A percentile compares a stretch with the other conserved stretches of the same genome.
phyloP scores from a whole-genome alignment of 2,888 invertebrate species.

The Homarus gammarus region DNA sequence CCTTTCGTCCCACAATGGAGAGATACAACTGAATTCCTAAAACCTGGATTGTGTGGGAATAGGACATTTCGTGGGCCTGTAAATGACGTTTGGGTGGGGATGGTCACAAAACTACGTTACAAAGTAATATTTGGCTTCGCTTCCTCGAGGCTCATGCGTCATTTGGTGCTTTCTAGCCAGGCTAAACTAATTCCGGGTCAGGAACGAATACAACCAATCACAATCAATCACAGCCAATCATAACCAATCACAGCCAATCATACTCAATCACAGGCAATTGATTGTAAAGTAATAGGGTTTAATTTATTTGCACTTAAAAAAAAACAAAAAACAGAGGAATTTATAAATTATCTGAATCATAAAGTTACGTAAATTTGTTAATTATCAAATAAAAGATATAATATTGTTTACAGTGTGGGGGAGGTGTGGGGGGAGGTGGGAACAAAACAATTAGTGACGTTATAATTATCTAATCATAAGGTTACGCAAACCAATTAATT shows the following conservation, averaged over 20 bases:
- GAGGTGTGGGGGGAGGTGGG: no score
- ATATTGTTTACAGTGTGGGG: no score
- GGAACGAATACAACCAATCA: neutral
- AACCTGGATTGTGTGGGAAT: neutral
- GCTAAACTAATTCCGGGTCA: neutral
- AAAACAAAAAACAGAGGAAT: no score
- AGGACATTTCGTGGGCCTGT: neutral
- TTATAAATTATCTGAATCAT: no score
- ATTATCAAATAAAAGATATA: no score
- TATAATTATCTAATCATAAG: no score
- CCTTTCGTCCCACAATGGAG: neutral
- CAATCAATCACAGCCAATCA: neutral
- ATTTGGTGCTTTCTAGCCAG: neutral
- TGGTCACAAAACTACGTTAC: neutral
- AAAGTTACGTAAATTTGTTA: no score
- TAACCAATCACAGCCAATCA: neutral
- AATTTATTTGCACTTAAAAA: no score
- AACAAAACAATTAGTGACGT: no score
- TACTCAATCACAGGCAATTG: no score
- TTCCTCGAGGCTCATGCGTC: neutral
- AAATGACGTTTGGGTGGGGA: neutral
- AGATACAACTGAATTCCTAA: neutral
- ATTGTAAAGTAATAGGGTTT: no score
- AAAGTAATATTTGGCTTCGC: neutral
- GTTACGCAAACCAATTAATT: no score